Conservation (phyloP, 2,113 vertebrate genomes). For the Tympanuchus pallidicinctus region DNA sequence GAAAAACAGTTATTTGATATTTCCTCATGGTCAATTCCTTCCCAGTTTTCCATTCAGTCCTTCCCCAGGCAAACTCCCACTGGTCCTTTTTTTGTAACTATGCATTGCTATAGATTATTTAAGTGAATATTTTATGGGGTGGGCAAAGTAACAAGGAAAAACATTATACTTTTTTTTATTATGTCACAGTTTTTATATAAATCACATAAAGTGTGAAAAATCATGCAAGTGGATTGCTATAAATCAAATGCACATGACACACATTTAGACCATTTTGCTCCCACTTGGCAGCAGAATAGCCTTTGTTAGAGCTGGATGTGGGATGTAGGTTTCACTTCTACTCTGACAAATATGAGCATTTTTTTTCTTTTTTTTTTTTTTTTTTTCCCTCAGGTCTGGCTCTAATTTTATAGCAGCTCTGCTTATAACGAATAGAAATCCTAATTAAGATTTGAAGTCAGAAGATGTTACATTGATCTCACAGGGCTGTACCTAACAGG, state of each 20-base stretch:
- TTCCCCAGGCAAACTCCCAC: not conserved
- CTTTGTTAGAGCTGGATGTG: not conserved
- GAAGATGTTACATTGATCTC: not conserved
- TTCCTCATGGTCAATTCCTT: not conserved
- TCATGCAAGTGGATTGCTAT: not conserved
- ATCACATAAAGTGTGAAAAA: slow-evolving; percentile 34
- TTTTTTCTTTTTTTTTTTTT: not conserved
- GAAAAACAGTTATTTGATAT: not conserved
- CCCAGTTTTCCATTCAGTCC: not conserved
- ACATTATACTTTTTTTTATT: slow-evolving; percentile 32
- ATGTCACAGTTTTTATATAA: slow-evolving; percentile 19
- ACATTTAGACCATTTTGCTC: not conserved
- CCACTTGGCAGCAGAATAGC: slow-evolving; percentile 4
- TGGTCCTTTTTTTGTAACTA: not conserved
- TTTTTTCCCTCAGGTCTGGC: not conserved
- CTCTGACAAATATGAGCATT: not conserved
- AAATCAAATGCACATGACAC: slow-evolving; percentile 37
- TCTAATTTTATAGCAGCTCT: slow-evolving; percentile 5
- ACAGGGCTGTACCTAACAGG: not conserved
- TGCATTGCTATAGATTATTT: slow-evolving; percentile 16
- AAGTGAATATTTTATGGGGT: slow-evolving; percentile 17
- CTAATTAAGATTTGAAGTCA: not conserved
- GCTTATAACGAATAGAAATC: not conserved
- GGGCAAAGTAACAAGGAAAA: not conserved
- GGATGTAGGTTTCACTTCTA: not conserved